Evolutionary conservation across 1,140 invertebrate genomes (phyloP).

Genomic region (Drosophila subpulchrella): DNA sequence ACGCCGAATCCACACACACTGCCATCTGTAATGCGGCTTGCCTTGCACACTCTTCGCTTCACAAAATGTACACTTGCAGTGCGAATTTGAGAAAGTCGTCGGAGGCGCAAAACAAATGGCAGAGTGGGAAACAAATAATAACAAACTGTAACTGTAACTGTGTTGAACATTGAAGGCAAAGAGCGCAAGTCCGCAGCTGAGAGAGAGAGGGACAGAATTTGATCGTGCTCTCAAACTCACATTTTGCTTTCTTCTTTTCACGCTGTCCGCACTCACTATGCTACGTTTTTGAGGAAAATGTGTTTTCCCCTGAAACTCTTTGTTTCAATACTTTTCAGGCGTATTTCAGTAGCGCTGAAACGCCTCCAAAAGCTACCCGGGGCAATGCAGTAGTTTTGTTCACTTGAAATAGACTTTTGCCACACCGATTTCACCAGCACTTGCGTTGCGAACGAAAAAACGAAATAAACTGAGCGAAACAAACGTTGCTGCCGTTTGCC

Average conservation of each 20-base stretch:
- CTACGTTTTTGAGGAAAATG: constrained; percentile 40
- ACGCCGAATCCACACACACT: constrained; percentile 31
- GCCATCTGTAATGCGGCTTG: constrained; percentile 33
- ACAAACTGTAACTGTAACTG: constrained; percentile 50
- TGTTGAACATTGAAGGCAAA: constrained; percentile 27
- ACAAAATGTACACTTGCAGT: constrained; percentile 52
- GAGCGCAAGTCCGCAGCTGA: constrained; percentile 19
- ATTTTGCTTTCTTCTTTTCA: constrained; percentile 48
- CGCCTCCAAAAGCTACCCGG: background rate
- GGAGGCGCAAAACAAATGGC: constrained; percentile 41
- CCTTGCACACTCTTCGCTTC: constrained; percentile 56
- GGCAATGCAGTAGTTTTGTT: background rate
- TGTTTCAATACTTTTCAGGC: constrained; percentile 3
- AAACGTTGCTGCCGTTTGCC: constrained; percentile 53
- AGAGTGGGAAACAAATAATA: constrained; percentile 64
- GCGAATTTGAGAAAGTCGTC: constrained; percentile 63
- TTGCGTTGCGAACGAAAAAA: constrained; percentile 60
- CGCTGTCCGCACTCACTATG: constrained; percentile 40
- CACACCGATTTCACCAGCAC: constrained; percentile 57
- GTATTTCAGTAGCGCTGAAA: background rate
- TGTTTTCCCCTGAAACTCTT: constrained; percentile 24
- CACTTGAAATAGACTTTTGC: constrained; percentile 26
- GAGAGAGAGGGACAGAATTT: constrained; percentile 18
- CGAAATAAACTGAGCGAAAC: constrained; percentile 75
- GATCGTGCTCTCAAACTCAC: constrained; percentile 38